These are phyloP conservation scores for Tenualosa ilisha DNA, from an alignment of 2,797 vertebrate genomes.

Conservation along the genomic window DNA sequence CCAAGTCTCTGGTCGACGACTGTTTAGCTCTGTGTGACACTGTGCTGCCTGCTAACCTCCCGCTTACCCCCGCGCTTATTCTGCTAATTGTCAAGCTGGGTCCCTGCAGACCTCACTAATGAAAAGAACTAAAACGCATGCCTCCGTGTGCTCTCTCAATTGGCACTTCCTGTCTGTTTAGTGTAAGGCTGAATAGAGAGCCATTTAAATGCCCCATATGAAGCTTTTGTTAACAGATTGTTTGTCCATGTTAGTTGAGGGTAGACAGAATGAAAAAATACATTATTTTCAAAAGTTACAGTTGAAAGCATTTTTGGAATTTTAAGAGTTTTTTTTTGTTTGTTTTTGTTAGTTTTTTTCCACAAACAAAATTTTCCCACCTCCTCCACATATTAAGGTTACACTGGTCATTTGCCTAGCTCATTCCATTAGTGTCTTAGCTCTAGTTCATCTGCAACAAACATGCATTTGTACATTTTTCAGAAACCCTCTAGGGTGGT, in stretches of 20 bases:
- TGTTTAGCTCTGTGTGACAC: constrained; percentile 6
- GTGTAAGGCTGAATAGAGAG: background rate
- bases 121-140: constrained; percentile 32
- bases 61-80: background rate
- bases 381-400: background rate
- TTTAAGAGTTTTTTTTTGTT: background rate
- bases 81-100: constrained; percentile 38
- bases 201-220: constrained; percentile 1
- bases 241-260: background rate
- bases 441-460: background rate
- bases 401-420: background rate
- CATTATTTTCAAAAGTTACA: background rate
- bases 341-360: no score
- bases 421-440: background rate
- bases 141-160: constrained; percentile 33
- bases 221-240: constrained; percentile 1
- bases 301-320: background rate
- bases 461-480: background rate
- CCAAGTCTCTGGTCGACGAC: background rate
- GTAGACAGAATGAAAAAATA: background rate
- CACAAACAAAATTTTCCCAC: background rate
- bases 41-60: constrained; percentile 5
- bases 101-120: constrained; percentile 36
- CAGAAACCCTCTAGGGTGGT: background rate
- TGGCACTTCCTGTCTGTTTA: constrained; percentile 31